Evolutionary conservation across 2,888 invertebrate genomes (phyloP), one percentile per base, ranked within the genome.

Genomic region (Troglohyphantes excavatus): DNA sequence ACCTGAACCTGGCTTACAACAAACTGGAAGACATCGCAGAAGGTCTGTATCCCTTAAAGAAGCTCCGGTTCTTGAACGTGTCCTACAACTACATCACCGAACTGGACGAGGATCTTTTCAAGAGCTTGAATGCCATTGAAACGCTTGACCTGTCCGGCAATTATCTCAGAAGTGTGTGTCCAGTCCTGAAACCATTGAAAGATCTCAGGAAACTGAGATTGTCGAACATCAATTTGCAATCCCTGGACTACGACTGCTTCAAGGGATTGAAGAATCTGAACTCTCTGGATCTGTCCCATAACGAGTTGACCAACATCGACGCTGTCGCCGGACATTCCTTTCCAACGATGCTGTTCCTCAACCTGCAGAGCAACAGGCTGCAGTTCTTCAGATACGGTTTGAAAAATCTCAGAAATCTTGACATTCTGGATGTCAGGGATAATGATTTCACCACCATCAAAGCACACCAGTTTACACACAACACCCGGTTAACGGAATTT

Each of bases 121-220:
- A 43, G n/a, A 67, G 29, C 6, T 19, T 87, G 27, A 81, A 70
- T 11, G 27, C 29, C 3, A 92, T 94, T 9, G 91, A 92, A 70
- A 92, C 92, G 65, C 91, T 94, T 63, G 94, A 94, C 91, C 90
- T 94, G 11, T 94, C 94, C 27, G 92, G 93, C 81, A 94, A 94
- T 89, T 92, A 92, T 75, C 92, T 94, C 19, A 92, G 92, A 19
- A 91, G 88, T 21, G 90, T 94, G 9, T 93, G 93, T 26, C 91
- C 92, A 53, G 92, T 92, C 13, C 91, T 92, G 46, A 93, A 93
- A 84, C 93, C 93, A 89, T 92, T 92, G 76, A 93, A 93, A 13
- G 91, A 92, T 7, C 92, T 94, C 27, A 90, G 91, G 33, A 92
- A 92, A 46, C 92, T 94, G 19, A 92, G 92, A 81, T 91, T 94